Conservation (phyloP, 2,888 invertebrate species). For the Podotricha telesiphe region DNA sequence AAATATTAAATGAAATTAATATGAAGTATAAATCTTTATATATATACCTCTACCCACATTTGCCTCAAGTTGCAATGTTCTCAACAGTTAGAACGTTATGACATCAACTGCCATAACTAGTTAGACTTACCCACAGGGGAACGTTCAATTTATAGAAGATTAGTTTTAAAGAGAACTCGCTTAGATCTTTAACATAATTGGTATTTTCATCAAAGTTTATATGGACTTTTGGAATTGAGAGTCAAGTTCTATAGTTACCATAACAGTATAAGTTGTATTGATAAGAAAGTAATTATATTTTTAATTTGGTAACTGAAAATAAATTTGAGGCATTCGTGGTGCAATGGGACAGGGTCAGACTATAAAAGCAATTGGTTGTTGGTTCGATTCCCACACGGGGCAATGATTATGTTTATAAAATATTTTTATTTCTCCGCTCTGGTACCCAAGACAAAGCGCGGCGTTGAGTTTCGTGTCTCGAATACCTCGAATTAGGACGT, state of each 20-base stretch:
- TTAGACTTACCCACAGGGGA: constrained; percentile 25
- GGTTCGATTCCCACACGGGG: too few relatives aligned
- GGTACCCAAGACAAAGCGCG: too few relatives aligned
- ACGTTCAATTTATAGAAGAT: constrained; percentile 26
- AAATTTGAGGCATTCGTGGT: too few relatives aligned
- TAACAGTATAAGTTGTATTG: too few relatives aligned
- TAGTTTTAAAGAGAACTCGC: constrained; percentile 28
- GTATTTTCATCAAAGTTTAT: constrained; percentile 5
- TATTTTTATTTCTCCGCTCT: too few relatives aligned
- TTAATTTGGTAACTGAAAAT: not conserved
- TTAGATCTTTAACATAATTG: constrained; percentile 18
- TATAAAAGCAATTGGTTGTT: too few relatives aligned
- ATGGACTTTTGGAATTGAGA: too few relatives aligned
- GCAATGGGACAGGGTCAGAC: too few relatives aligned
- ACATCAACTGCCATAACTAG: constrained; percentile 28
- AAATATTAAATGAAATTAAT: not conserved
- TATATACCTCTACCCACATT: constrained; percentile 19
- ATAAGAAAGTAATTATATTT: not conserved
- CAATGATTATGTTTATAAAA: too few relatives aligned
- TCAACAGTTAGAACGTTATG: constrained; percentile 30
- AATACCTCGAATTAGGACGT: too few relatives aligned
- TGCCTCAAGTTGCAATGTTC: constrained; percentile 18
- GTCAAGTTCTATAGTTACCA: not conserved
- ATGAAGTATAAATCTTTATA: not conserved
- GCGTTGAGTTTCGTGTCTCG: too few relatives aligned